A percentile compares a stretch with the other conserved stretches of the same genome.
Evolutionary conservation across 2,113 vertebrate genomes (phyloP).

Genomic region (Galemys pyrenaicus): DNA sequence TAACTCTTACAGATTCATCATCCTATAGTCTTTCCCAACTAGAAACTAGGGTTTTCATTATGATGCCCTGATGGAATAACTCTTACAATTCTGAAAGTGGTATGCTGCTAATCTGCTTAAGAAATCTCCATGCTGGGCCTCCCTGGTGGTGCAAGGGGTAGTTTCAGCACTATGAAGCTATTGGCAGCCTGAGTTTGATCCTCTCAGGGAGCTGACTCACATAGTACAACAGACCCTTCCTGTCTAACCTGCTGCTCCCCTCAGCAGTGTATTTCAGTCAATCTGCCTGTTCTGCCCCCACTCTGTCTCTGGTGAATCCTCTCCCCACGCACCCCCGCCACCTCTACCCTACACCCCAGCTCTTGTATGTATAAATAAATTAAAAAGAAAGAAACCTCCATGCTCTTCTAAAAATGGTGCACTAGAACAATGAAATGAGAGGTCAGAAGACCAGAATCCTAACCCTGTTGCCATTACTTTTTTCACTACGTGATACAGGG

Average conservation of each 20-base stretch:
- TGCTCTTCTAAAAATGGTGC: background rate
- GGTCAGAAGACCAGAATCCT: background rate
- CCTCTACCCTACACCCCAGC: no score
- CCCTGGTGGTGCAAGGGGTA: no score
- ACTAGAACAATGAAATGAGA: background rate
- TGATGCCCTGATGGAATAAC: background rate
- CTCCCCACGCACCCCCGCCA: no score
- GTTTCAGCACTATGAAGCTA: no score
- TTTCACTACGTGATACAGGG: background rate
- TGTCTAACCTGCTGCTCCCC: no score
- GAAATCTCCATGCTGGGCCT: background rate
- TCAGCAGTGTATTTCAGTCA: no score
- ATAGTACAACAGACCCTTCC: no score
- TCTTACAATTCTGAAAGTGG: background rate
- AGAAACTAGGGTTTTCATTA: background rate
- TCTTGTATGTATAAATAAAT: no score
- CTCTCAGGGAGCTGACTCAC: no score
- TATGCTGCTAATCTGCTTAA: background rate
- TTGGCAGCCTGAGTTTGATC: no score
- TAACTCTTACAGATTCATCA: background rate
- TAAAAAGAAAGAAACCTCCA: background rate
- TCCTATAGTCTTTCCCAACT: background rate
- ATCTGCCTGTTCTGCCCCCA: no score
- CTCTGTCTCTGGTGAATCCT: no score
- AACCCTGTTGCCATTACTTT: background rate